Percentiles rank a stretch among this genome's conserved stretches.
These are phyloP conservation scores for Setophaga petechia DNA, from an alignment of 2,113 vertebrate genomes.

Conservation along the genomic window DNA sequence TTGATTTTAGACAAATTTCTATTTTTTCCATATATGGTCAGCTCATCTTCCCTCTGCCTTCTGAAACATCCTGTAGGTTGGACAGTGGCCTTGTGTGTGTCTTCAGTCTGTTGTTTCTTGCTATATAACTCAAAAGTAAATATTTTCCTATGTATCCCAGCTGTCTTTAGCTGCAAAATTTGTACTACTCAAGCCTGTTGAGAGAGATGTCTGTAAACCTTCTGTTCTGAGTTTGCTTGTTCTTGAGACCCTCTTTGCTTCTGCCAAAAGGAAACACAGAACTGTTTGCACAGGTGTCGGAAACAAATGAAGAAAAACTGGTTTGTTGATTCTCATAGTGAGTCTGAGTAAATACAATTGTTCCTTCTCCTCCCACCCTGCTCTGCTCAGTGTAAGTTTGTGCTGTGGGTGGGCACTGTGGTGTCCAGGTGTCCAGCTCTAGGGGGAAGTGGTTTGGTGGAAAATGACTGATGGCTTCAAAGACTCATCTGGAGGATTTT, in stretches of 20 bases:
- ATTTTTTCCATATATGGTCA: not conserved
- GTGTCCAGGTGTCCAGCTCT: not conserved
- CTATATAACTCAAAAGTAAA: not conserved
- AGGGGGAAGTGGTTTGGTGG: not conserved
- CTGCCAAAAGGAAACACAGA: not conserved
- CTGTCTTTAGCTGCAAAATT: not conserved
- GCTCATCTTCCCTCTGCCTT: not conserved
- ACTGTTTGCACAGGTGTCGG: constrained; percentile 20
- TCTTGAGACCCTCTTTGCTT: not conserved
- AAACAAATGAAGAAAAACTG: constrained; percentile 55
- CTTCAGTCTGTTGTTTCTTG: not conserved
- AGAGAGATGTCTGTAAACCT: not conserved
- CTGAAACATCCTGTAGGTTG: not conserved
- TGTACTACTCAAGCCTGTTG: not conserved
- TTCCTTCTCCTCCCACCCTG: not conserved
- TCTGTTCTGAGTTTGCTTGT: not conserved
- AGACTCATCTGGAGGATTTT: not conserved
- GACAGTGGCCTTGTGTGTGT: not conserved
- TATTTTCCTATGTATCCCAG: not conserved
- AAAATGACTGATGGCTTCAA: not conserved
- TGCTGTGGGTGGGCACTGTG: not conserved
- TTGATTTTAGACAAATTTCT: not conserved
- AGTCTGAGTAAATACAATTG: constrained; percentile 1
- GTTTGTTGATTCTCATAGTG: constrained; percentile 51
- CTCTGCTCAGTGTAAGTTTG: not conserved